Percentiles rank a stretch among this genome's conserved stretches.
Conservation (phyloP, 2,113 vertebrate species). For the Sylvia atricapilla region DNA sequence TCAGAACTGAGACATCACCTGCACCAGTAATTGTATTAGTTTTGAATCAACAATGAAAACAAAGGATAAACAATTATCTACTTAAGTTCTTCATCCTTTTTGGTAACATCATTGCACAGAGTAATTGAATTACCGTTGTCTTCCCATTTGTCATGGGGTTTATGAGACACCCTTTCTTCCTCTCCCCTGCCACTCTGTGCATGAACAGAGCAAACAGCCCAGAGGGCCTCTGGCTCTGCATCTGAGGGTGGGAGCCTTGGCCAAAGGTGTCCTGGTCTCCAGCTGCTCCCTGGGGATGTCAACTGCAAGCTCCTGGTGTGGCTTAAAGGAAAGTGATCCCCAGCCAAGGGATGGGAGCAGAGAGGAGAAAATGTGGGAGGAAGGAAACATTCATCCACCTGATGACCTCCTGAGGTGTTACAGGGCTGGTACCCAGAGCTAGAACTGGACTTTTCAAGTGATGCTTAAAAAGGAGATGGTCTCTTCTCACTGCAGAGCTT, state of each 20-base stretch:
- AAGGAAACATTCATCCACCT: background rate
- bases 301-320: background rate
- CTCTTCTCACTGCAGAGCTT: background rate
- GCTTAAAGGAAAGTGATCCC: background rate
- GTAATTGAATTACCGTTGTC: background rate
- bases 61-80: slow-evolving; percentile 41
- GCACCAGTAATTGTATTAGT: slow-evolving; percentile 39
- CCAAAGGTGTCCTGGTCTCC: background rate
- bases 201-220: accelerated
- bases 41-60: slow-evolving; percentile 40
- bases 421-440: background rate
- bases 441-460: background rate
- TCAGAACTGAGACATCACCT: slow-evolving; percentile 53
- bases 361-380: background rate
- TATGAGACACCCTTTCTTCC: slow-evolving; percentile 1
- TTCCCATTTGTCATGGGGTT: background rate
- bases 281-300: background rate
- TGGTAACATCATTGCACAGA: background rate
- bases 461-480: background rate
- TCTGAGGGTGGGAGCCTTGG: background rate
- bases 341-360: background rate
- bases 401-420: background rate
- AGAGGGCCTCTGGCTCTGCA: background rate
- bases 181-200: background rate
- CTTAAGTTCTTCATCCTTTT: slow-evolving; percentile 39